Evolutionary conservation across 2,113 vertebrate species (phyloP).

Genomic region (Chaenocephalus aceratus): DNA sequence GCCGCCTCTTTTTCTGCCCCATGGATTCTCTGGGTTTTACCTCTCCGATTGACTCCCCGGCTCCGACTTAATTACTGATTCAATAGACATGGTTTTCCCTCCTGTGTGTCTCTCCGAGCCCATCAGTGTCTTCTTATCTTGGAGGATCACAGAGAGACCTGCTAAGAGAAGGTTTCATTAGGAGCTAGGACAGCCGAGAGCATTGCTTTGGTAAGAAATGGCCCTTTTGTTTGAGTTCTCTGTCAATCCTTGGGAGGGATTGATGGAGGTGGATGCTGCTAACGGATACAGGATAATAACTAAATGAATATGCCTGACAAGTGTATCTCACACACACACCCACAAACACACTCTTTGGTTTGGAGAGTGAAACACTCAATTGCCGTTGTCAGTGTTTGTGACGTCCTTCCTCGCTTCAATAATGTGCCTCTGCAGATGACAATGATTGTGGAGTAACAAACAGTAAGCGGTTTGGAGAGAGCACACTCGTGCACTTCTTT

Average conservation of each 20-base stretch:
- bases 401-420: constrained; percentile 25
- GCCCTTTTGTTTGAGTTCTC: constrained; percentile 5
- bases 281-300: too few species aligned
- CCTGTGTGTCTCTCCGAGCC: not conserved
- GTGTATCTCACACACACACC: too few species aligned
- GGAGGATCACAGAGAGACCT: constrained; percentile 29
- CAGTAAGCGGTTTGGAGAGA: constrained; percentile 28
- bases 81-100: constrained; percentile 15
- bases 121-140: constrained; percentile 42
- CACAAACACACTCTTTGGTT: constrained; percentile 1
- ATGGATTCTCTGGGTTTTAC: constrained; percentile 37
- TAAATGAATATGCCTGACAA: too few species aligned
- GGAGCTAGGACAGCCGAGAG: constrained; percentile 29
- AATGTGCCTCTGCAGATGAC: constrained; percentile 20
- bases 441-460: not conserved
- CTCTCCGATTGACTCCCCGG: constrained; percentile 19
- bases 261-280: not conserved
- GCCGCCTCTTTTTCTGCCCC: constrained; percentile 7
- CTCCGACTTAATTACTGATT: constrained; percentile 58
- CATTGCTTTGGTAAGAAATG: constrained; percentile 11
- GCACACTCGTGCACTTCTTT: not conserved
- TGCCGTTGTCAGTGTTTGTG: constrained; percentile 20
- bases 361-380: constrained; percentile 9
- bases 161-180: constrained; percentile 53
- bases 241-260: constrained; percentile 13